Evolutionary conservation across 2,888 invertebrate genomes (phyloP).

Genomic region (Drosophila niveifrons): DNA sequence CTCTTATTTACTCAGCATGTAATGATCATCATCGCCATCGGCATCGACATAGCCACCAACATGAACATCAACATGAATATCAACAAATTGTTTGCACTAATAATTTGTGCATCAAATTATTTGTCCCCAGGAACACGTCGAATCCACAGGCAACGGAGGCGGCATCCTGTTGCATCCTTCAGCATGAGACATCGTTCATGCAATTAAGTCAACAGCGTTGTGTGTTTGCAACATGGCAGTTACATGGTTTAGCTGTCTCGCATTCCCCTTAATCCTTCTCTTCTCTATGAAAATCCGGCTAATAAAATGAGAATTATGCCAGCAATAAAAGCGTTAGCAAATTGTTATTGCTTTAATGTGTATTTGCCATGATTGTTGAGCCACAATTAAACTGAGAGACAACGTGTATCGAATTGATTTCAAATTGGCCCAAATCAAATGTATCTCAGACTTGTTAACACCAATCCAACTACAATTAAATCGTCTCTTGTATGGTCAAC

Average conservation of each 20-base stretch:
- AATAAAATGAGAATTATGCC: conserved; percentile 71
- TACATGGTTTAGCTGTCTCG: conserved; percentile 32
- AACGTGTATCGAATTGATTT: not conserved
- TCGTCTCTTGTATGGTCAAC: not conserved
- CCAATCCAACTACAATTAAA: conserved; percentile 13
- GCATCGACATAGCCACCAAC: conserved; percentile 36
- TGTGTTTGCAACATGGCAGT: conserved; percentile 31
- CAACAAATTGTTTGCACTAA: conserved; percentile 56
- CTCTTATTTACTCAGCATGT: conserved; percentile 69
- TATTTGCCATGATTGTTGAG: conserved; percentile 18
- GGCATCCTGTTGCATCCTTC: conserved; percentile 51
- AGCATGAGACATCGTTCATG: conserved; percentile 53
- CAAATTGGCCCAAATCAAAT: conserved; percentile 4
- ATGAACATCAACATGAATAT: not conserved
- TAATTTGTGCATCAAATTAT: conserved; percentile 69
- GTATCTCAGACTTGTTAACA: conserved; percentile 1
- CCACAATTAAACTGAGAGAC: not conserved
- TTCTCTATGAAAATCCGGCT: conserved; percentile 17
- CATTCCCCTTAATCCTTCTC: not conserved
- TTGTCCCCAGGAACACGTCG: conserved; percentile 16
- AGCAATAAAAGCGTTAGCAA: conserved; percentile 71
- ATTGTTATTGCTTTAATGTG: conserved; percentile 55
- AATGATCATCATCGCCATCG: conserved; percentile 15
- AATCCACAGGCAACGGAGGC: conserved; percentile 21
- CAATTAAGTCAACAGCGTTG: conserved; percentile 77